Percentiles rank a stretch among this genome's conserved stretches.
Evolutionary conservation across 2,888 invertebrate species (phyloP).

Genomic region (Drosophila histrio): DNA sequence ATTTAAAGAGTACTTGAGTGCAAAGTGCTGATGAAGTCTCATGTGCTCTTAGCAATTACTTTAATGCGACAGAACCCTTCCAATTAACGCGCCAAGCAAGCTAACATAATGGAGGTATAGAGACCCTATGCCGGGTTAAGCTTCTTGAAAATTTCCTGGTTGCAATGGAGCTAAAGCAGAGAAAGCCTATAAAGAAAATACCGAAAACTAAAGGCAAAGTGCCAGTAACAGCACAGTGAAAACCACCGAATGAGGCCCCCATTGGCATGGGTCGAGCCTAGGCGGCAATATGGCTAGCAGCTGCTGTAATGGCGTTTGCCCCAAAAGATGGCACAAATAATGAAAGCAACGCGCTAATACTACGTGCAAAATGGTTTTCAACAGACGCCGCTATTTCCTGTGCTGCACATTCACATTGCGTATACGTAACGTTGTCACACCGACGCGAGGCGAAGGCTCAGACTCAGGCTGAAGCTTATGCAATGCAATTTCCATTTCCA

Average conservation of each 20-base stretch:
- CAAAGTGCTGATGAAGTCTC: constrained; percentile 43
- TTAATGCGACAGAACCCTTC: constrained; percentile 41
- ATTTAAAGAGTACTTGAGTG: constrained; percentile 19
- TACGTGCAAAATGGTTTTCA: constrained; percentile 76
- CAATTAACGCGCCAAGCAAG: constrained; percentile 40
- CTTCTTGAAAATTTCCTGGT: constrained; percentile 33
- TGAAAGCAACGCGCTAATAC: constrained; percentile 73
- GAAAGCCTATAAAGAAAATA: constrained; percentile 72
- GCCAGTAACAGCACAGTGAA: constrained; percentile 5
- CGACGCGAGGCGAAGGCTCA: not conserved
- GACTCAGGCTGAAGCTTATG: constrained; percentile 49
- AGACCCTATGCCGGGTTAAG: constrained; percentile 20
- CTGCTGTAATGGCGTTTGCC: constrained; percentile 39
- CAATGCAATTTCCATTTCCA: constrained; percentile 76
- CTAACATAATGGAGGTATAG: constrained; percentile 28
- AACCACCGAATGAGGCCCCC: constrained; percentile 11
- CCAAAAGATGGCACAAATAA: constrained; percentile 69
- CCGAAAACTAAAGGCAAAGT: constrained; percentile 66
- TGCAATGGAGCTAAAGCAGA: constrained; percentile 40
- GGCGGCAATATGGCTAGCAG: constrained; percentile 49
- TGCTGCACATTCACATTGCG: constrained; percentile 66
- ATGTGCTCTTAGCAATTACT: constrained; percentile 40
- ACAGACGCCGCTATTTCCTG: constrained; percentile 26
- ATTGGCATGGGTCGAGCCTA: constrained; percentile 49
- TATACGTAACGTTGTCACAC: constrained; percentile 63